Conservation (phyloP, 2,797 vertebrate genomes). For the Sibirionetta formosa region DNA sequence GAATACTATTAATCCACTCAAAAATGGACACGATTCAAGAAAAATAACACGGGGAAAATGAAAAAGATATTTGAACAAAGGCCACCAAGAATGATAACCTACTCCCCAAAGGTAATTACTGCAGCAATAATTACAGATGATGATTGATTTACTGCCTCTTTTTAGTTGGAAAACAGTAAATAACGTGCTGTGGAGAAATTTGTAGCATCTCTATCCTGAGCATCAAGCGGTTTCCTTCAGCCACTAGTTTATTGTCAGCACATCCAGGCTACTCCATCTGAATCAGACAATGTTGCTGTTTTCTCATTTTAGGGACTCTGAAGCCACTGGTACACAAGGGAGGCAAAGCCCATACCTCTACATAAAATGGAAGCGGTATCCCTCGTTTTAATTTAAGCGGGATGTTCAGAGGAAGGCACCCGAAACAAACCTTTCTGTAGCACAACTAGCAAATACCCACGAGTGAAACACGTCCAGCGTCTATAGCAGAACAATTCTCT, state of each 20-base stretch:
- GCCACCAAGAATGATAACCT: conserved; percentile 64
- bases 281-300: conserved; percentile 5
- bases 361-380: conserved; percentile 73
- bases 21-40: conserved; percentile 51
- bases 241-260: conserved; percentile 65
- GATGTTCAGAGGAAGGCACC: conserved; percentile 59
- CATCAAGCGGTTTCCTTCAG: conserved; percentile 52
- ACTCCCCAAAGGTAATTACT: conserved; percentile 60
- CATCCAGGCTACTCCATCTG: conserved; percentile 59
- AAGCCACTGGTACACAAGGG: conserved; percentile 12
- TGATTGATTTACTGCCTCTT: conserved; percentile 67
- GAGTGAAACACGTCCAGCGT: neutral
- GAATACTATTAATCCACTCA: conserved; percentile 46
- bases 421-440: conserved; percentile 52
- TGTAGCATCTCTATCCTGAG: conserved; percentile 18
- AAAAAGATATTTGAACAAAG: conserved; percentile 57
- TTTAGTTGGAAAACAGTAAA: conserved; percentile 70
- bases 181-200: conserved; percentile 62
- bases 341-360: conserved; percentile 51
- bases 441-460: neutral
- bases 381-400: conserved; percentile 68
- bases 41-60: conserved; percentile 52
- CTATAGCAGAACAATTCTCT: conserved; percentile 47
- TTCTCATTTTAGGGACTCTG: conserved; percentile 50
- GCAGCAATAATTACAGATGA: conserved; percentile 65